A percentile compares a stretch with the other conserved stretches of the same genome.
phyloP scores from a whole-genome alignment of 2,888 invertebrate genomes.

The Drymonia ruficornis region DNA sequence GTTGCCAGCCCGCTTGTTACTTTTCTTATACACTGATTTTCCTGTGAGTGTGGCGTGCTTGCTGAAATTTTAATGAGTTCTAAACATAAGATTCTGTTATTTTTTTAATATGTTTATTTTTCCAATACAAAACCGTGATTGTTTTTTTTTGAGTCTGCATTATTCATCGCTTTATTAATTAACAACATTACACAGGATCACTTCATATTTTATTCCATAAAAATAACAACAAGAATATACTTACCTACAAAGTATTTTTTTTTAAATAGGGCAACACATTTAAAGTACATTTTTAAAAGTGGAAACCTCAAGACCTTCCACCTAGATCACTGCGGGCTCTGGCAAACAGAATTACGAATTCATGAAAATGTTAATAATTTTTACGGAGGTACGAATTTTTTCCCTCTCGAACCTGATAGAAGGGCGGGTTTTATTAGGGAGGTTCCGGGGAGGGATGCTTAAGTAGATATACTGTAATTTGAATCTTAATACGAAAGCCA shows the following conservation, averaged over 20 bases:
- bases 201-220: background rate
- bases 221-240: background rate
- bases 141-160: too few species aligned
- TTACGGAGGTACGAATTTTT: conserved; percentile 59
- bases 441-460: conserved; percentile 48
- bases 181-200: background rate
- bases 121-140: too few species aligned
- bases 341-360: conserved; percentile 66
- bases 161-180: too few species aligned
- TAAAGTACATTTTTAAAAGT: conserved; percentile 7
- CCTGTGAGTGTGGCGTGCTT: too few species aligned
- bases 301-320: conserved; percentile 25
- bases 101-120: too few species aligned
- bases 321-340: conserved; percentile 48
- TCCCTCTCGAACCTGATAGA: conserved; percentile 52
- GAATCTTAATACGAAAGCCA: conserved; percentile 74
- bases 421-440: conserved; percentile 65
- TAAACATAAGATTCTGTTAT: too few species aligned
- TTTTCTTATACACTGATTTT: background rate
- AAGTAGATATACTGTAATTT: conserved; percentile 75
- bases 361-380: conserved; percentile 74
- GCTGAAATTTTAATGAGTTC: background rate
- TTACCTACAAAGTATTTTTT: background rate
- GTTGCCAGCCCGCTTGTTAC: conserved; percentile 14
- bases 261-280: background rate